These are phyloP conservation scores for Lycaon pictus DNA, from an alignment of 2,113 vertebrate genomes.

Conservation along the genomic window DNA sequence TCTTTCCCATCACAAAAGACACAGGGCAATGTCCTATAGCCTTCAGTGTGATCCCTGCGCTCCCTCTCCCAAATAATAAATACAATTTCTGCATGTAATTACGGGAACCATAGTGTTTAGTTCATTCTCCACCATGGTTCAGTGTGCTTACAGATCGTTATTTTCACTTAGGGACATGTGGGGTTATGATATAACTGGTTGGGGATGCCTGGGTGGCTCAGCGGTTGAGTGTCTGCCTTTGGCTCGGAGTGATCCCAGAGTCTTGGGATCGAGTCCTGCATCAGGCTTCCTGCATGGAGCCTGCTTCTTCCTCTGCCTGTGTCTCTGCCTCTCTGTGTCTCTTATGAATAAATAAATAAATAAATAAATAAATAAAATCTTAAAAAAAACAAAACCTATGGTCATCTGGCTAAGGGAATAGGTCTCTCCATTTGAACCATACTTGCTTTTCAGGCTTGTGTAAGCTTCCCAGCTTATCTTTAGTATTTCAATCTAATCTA, in stretches of 20 bases:
- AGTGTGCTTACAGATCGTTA: neutral
- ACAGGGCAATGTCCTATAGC: neutral
- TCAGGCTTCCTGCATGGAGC: no score
- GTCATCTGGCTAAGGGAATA: neutral
- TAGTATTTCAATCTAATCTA: neutral
- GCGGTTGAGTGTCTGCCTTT: no score
- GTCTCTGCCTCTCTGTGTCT: no score
- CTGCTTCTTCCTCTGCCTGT: no score
- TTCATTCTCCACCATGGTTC: neutral
- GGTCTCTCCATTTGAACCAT: neutral
- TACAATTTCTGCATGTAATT: neutral
- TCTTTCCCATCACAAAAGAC: neutral
- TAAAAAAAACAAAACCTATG: neutral
- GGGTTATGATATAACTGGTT: neutral
- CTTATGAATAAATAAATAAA: no score
- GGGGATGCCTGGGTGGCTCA: no score
- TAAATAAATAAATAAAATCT: no score
- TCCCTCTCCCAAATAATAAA: neutral
- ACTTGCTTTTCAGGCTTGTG: neutral
- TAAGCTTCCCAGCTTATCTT: neutral
- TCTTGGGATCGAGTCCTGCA: no score
- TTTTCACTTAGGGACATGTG: neutral
- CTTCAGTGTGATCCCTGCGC: no score
- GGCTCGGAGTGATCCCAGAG: no score
- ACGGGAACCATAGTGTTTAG: neutral